Evolutionary conservation across 2,888 invertebrate genomes (phyloP).

Genomic region (Sepioteuthis lessoniana): DNA sequence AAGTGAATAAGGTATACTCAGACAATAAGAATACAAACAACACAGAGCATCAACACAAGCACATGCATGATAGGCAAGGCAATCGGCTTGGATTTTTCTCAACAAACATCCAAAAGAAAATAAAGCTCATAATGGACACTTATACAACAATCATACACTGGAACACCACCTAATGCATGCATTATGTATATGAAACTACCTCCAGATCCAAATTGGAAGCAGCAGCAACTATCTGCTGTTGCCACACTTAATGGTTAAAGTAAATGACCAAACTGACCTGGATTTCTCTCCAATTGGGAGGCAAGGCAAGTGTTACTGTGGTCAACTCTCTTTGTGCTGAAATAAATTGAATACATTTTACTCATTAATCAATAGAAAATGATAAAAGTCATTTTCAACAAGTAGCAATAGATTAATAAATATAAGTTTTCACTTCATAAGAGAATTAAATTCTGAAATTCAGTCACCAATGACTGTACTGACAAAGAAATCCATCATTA

Average conservation of each 20-base stretch:
- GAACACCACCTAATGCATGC: no score
- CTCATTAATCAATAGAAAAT: neutral
- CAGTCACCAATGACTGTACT: no score
- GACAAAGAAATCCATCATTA: no score
- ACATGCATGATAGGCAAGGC: neutral
- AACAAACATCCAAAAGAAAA: no score
- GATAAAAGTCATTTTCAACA: neutral
- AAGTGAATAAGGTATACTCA: neutral
- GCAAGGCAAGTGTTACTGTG: slow-evolving; percentile 96
- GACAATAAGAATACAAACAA: neutral
- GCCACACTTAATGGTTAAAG: neutral
- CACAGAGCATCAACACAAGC: slow-evolving; percentile 35
- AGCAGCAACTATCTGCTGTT: no score
- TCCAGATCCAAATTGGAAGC: no score
- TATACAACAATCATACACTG: no score
- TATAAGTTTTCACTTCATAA: neutral
- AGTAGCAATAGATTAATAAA: neutral
- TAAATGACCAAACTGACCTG: slow-evolving; percentile 77
- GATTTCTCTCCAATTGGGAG: slow-evolving; percentile 93
- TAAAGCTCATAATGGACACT: no score
- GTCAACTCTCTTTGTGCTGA: slow-evolving; percentile 91
- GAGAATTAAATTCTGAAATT: no score
- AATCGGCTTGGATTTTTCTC: neutral
- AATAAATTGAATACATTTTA: slow-evolving; percentile 54
- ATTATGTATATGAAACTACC: no score